Percentiles rank a stretch among this genome's conserved stretches.
phyloP scores from a whole-genome alignment of 1,140 invertebrate species.

The Aphaenogaster floridana region DNA sequence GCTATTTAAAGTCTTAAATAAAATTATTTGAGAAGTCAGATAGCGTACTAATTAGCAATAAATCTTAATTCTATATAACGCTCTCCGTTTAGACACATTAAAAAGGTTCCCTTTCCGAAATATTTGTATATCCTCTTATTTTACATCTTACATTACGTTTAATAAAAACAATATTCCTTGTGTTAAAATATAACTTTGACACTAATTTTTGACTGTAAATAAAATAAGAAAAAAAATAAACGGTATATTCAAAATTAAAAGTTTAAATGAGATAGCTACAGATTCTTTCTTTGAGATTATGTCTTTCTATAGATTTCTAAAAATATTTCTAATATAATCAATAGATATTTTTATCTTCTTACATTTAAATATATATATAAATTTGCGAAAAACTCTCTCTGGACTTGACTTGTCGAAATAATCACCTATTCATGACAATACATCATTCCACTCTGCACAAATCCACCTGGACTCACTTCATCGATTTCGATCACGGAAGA shows the following conservation, averaged over 20 bases:
- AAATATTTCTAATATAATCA: conserved; percentile 9
- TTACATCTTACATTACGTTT: neutral
- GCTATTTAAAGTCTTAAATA: neutral
- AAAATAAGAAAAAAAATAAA: neutral
- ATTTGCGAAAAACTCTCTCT: neutral
- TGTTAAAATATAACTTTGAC: neutral
- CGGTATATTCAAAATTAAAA: neutral
- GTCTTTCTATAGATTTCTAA: neutral
- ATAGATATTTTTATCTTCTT: neutral
- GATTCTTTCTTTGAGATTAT: neutral
- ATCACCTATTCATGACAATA: neutral
- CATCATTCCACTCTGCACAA: neutral
- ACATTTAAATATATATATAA: neutral
- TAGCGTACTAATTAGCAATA: neutral
- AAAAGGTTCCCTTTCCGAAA: neutral
- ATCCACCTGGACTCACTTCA: neutral
- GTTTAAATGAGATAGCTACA: neutral
- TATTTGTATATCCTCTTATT: neutral
- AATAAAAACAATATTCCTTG: neutral
- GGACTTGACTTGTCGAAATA: conserved; percentile 1
- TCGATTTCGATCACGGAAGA: neutral
- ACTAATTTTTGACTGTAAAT: neutral
- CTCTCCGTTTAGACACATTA: neutral
- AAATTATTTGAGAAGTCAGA: neutral
- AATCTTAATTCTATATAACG: conserved; percentile 11